Evolutionary conservation across 1,140 invertebrate genomes (phyloP), one percentile per base, ranked within the genome.

Genomic region (Chironomus tepperi): DNA sequence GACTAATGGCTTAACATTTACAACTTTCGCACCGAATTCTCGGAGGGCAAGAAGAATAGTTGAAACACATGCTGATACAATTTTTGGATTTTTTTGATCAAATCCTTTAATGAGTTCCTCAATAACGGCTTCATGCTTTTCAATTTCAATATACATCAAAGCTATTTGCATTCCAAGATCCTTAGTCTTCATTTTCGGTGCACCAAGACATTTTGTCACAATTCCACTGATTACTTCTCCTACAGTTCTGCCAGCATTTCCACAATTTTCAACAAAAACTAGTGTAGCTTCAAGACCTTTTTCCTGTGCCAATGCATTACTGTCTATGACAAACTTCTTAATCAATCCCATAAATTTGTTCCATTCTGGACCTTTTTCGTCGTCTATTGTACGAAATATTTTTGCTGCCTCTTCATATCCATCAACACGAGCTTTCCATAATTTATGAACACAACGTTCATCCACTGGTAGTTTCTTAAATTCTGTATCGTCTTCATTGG

Each of bases 71-170:
- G 90, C 94, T 3, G 91, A 83, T 5, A 96, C 92, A 76, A 97
- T 93, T 86, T 98, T 98, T 0, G 97, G 97, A 83, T 97, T 97
- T 83, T 99, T 99, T 75, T 91, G 90, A 77, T 97, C 95, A 81
- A 97, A 90, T 34, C 96, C 96, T 84, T 97, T 97, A 3, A 97
- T 84, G 7, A 98, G 84, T 83, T 97, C 95, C 79, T 98, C 96
- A 81, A 93, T 85, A 0, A 96, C 94, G 57, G 89, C 82, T 78
- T 98, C 96, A 76, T 94, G 91, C 82, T 97, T 98, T 80, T 99
- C 97, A 78, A 97, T 95, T 85, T 99, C 96, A 78, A 98, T 88
- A 80, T 92, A 98, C 92, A 97, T 95, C 70, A 98, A 85, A 2
- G 90, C 89, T 74, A 98, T 89, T 82, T 97, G 95, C 64, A 92